Conservation (phyloP, 2,888 invertebrate genomes). For the Rhyacophila evoluta region DNA sequence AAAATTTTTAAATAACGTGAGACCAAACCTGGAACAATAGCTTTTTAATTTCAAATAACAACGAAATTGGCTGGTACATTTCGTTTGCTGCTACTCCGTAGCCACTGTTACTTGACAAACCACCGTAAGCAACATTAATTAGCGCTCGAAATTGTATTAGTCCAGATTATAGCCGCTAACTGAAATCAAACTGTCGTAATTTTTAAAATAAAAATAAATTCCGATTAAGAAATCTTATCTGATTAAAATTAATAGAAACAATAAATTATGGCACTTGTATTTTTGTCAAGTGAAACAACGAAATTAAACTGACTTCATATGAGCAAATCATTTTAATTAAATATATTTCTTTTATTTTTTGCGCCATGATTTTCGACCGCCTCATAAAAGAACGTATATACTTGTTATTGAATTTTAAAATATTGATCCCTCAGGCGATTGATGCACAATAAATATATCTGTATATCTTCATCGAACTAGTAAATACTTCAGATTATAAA, state of each 20-base stretch:
- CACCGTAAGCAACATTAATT: slow-evolving; percentile 5
- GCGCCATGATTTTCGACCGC: too few species aligned
- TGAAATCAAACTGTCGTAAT: slow-evolving; percentile 12
- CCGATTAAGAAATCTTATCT: background rate
- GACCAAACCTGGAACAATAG: slow-evolving; percentile 41
- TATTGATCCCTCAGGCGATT: too few species aligned
- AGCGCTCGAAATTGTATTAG: background rate
- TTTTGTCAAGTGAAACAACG: too few species aligned
- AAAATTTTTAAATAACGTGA: slow-evolving; percentile 41
- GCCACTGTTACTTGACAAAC: background rate
- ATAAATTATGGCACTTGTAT: too few species aligned
- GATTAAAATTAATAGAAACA: background rate
- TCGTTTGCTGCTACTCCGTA: slow-evolving; percentile 25
- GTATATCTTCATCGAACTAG: too few species aligned
- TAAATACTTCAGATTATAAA: too few species aligned
- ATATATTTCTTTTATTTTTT: too few species aligned
- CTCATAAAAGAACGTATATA: too few species aligned
- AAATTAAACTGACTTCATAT: too few species aligned
- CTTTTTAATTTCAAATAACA: slow-evolving; percentile 40
- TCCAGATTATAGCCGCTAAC: background rate
- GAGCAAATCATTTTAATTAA: too few species aligned
- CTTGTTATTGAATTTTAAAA: too few species aligned
- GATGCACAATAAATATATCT: too few species aligned
- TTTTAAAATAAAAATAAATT: background rate
- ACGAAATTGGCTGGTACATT: slow-evolving; percentile 31